Evolutionary conservation across 2,888 invertebrate species (phyloP), one percentile per base, ranked within the genome.

Genomic region (Cheilosia variabilis): DNA sequence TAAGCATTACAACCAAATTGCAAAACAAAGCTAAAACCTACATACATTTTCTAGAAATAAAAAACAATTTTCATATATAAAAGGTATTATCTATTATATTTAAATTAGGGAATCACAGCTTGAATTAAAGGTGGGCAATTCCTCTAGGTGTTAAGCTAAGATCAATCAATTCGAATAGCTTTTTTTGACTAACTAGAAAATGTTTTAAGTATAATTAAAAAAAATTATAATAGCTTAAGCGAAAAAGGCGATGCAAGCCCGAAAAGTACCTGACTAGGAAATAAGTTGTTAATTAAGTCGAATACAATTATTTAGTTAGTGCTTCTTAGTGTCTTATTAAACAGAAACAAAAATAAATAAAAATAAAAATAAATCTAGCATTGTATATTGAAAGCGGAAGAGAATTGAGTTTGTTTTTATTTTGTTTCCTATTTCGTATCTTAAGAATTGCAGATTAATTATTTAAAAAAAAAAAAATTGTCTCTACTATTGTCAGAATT

Each of bases 161-260:
- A 81, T 86, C 86, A 86, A 86, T 86, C 86, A 86, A 86, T 81
- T 86, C 62, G 68, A 86, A 86, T 86, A 86, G 86, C 86, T 86
- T 86, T 86, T 27, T 77, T 81, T 76, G 69, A 76, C 57, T 71
- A 71, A 86, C 60, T 73, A 79, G 79, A 53, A 69, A 75, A 79
- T 78, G 78, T 57, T 68, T 45, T 60, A 73, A 57, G 9, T 17
- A 6, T 27, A 57, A 31, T 22, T 53, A 31, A 63, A 69, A 75
- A 55, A 58, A 27, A 22, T 13, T 13, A 37, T 1, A 27, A 45
- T 45, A 17, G 13, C 10, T 22, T 24, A 53, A 37, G 53, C 19
- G 58, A 79, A 62, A 52, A 53, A 22, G 76, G 47, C 31, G 7
- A 10, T 45, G 4, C 19, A 53, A 55, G 69, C 41, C 72, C 58